Conservation (phyloP, 1,140 invertebrate genomes). For the Bombus balteatus region DNA sequence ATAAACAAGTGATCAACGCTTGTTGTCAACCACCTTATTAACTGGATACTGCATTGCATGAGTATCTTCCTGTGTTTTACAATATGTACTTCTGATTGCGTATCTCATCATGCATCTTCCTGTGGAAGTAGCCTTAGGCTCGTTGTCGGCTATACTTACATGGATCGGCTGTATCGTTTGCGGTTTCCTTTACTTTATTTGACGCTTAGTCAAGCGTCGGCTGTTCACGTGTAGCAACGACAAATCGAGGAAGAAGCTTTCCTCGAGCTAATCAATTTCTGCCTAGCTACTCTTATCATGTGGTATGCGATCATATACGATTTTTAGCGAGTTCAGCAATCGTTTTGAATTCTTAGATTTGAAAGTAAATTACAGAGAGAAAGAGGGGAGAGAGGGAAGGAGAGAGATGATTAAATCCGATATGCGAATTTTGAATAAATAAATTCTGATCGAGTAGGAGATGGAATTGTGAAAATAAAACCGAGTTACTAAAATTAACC, state of each 20-base stretch:
- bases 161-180: background rate
- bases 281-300: background rate
- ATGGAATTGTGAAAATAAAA: background rate
- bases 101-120: background rate
- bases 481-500: background rate
- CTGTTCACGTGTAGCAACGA: background rate
- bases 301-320: too few relatives aligned
- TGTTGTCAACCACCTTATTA: too few relatives aligned
- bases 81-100: too few relatives aligned
- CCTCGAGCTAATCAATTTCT: background rate
- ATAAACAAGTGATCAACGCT: too few relatives aligned
- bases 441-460: background rate
- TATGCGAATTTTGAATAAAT: too few relatives aligned
- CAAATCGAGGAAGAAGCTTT: background rate
- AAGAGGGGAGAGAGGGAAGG: too few relatives aligned
- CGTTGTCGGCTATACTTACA: background rate
- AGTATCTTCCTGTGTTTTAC: too few relatives aligned
- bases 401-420: too few relatives aligned
- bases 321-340: too few relatives aligned
- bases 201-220: background rate
- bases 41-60: too few relatives aligned
- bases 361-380: too few relatives aligned
- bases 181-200: slow-evolving; percentile 12
- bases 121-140: background rate
- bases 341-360: too few relatives aligned